Evolutionary conservation across 2,797 vertebrate genomes (phyloP), one percentile per base, ranked within the genome.

Genomic region (Pseudopleuronectes americanus): DNA sequence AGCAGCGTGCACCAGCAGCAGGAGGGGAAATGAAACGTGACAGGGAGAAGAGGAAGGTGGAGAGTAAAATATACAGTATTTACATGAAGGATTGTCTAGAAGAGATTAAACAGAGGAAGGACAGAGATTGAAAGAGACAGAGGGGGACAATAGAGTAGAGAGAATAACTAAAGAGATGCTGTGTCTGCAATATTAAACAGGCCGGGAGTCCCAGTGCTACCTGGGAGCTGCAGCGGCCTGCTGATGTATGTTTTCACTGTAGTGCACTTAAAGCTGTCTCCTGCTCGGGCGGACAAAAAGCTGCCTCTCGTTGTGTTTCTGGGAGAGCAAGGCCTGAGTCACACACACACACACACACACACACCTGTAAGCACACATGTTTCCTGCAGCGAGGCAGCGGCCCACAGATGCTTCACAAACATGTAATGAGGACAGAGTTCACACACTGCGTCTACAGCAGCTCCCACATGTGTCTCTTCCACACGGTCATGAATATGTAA

Each of bases 131-230:
- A 55, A 66, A 28, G 66, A 66, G 71, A 78, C 74, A 64, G 43
- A 38, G 64, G 36, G 45, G 48, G 38, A 64, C 47, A 54, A 31
- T 0, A 51, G 64, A 61, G 69, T 54, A 73, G 65, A 71, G 66
- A 69, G 81, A 78, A 79, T 80, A 76, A 69, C 62, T 64, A 63
- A 73, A 77, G 79, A 80, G 24, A 0, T 76, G 77, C 71, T 83
- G 75, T 5, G 64, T 67, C 52, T 86, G 86, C 74, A 79, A 85
- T 82, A 71, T 71, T 83, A 71, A 86, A 56, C 55, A 76, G 74
- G 56, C 41, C 61, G 78, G 70, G 47, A 17, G 68, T 74, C 64
- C 28, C 54, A 9, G 48, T 58, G 80, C 71, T 85, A 78, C 85
- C 86, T 84, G 77, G 59, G 56, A 88, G 86, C 74, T 48, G 24